Evolutionary conservation across 1,140 invertebrate genomes (phyloP).

Genomic region (Trachymyrmex cornetzi): DNA sequence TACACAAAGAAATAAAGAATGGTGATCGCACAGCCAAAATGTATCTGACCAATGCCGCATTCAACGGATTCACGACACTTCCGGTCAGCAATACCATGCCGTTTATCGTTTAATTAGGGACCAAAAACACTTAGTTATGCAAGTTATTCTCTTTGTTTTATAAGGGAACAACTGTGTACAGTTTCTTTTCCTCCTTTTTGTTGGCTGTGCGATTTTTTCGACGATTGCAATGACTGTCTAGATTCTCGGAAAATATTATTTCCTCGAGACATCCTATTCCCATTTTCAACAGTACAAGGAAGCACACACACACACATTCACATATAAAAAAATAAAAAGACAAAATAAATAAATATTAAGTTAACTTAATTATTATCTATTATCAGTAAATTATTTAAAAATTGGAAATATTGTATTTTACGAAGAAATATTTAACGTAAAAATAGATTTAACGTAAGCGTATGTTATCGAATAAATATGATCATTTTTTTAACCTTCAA

Average conservation of each 20-base stretch:
- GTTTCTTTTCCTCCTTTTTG: not conserved
- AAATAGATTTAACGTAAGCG: not conserved
- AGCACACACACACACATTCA: not conserved
- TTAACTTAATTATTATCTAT: not conserved
- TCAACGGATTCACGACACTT: slow-evolving; percentile 67
- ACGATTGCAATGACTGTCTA: slow-evolving; percentile 57
- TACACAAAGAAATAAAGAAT: slow-evolving; percentile 63
- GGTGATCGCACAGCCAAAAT: slow-evolving; percentile 28
- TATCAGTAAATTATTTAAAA: not conserved
- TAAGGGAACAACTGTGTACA: not conserved
- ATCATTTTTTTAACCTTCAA: too few species aligned
- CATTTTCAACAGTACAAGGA: not conserved
- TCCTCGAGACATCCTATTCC: slow-evolving; percentile 59
- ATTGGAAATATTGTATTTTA: not conserved
- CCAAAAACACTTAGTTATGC: slow-evolving; percentile 54
- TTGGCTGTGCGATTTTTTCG: slow-evolving; percentile 46
- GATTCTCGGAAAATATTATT: slow-evolving; percentile 70
- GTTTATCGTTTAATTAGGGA: slow-evolving; percentile 74
- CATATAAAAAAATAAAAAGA: not conserved
- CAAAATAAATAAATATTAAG: not conserved
- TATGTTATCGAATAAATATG: slow-evolving; percentile 12
- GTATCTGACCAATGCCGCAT: slow-evolving; percentile 62
- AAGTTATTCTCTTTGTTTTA: slow-evolving; percentile 51
- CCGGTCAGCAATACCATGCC: slow-evolving; percentile 55
- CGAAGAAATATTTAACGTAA: not conserved